Base-by-base conservation (phyloP, 1,140 invertebrate genomes). In the Drosophila arizonae region DNA sequence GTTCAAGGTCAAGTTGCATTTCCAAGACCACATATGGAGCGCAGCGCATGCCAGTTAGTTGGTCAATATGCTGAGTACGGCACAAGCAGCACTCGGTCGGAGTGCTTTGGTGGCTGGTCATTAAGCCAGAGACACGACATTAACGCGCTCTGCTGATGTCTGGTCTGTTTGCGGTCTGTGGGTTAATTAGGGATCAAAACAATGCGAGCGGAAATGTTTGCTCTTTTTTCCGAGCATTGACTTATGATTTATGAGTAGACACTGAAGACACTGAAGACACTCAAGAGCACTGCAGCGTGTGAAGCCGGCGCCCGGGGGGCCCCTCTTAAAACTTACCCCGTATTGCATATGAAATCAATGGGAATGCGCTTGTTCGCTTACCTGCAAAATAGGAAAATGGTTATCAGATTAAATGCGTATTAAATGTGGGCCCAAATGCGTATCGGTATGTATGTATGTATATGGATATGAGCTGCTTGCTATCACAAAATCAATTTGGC, bases 401-500 rank as follows among this genome's bases (percentile, higher is more conserved):
- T 72, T 68, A 69, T 46, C 15, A 39, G 65, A 78, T 74, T 51
- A 52, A 82, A 65, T 65, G 26, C 21, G 50, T 68, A 48, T 46
- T 41, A 61, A 57, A 48, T 57, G 43, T 57, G 72, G 24, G 5
- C 9, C 15, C 8, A 64, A 73, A 65, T 57, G 36, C 24, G 39
- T 72, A 61, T 15, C 57, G 10, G 1, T 43, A 13, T 33, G 43
- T n/a, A 17, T 11, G 36, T 24, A 24, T 33, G 33, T 33, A 33
- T 26, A 30, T 60, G 52, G 39, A 28, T 11, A 17, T 11, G 36
- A 50, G 24, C 6, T 50, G 65, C 11, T 30, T 30, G 72, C 55
- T 90, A 90, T 90, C 87, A 75, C 26, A 69, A 87, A 90, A 90
- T 90, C 87, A 90, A 90, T 90, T 90, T 90, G 82, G 87, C 79